Percentiles rank a stretch among this genome's conserved stretches.
Evolutionary conservation across 2,888 invertebrate species (phyloP).

Genomic region (Ethmia dodecea): DNA sequence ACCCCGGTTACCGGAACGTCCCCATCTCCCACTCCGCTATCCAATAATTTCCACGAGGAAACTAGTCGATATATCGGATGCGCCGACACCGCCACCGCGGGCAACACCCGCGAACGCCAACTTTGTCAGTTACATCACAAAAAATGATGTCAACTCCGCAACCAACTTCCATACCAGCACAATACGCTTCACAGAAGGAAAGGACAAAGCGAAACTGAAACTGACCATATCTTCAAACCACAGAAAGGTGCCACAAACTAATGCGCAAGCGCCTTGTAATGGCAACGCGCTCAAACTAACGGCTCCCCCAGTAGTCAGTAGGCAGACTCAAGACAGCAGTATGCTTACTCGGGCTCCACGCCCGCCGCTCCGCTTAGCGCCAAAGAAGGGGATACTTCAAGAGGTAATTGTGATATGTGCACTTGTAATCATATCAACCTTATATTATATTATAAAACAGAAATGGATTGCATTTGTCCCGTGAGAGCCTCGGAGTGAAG

Average conservation of each 20-base stretch:
- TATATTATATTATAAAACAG: slow-evolving; percentile 46
- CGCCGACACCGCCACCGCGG: slow-evolving; percentile 62
- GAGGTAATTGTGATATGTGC: slow-evolving; percentile 70
- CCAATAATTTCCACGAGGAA: slow-evolving; percentile 66
- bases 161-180: slow-evolving; percentile 64
- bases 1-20: slow-evolving; percentile 69
- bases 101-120: slow-evolving; percentile 36
- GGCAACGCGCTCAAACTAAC: slow-evolving; percentile 30
- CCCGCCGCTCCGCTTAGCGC: slow-evolving; percentile 22
- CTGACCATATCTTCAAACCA: slow-evolving; percentile 57
- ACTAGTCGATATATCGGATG: slow-evolving; percentile 63
- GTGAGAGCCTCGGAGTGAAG: slow-evolving; percentile 43
- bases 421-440: slow-evolving; percentile 57
- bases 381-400: slow-evolving; percentile 40
- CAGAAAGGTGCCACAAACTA: slow-evolving; percentile 36
- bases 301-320: slow-evolving; percentile 26
- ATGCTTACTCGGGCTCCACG: slow-evolving; percentile 21
- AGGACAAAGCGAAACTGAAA: slow-evolving; percentile 59
- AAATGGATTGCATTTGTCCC: slow-evolving; percentile 35
- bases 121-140: slow-evolving; percentile 64
- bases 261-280: slow-evolving; percentile 29
- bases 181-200: slow-evolving; percentile 61
- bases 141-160: slow-evolving; percentile 43
- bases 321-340: slow-evolving; percentile 7
- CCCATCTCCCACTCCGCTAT: slow-evolving; percentile 58